Conservation (phyloP, 2,888 invertebrate genomes). For the Amitus sp. region DNA sequence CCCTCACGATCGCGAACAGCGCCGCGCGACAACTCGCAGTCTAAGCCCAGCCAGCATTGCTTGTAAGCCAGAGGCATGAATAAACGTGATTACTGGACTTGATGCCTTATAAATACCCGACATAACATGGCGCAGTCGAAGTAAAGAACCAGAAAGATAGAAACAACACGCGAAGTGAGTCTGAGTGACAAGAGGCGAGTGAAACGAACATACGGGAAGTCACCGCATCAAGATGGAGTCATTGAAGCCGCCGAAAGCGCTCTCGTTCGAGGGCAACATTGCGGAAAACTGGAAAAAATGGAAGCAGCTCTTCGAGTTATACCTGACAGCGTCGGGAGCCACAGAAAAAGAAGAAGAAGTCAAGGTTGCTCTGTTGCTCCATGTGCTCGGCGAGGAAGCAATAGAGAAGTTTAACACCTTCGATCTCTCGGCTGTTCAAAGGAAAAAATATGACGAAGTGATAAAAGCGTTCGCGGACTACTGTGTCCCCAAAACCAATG, state of each 20-base stretch:
- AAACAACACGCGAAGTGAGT: background rate
- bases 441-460: background rate
- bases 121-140: constrained; percentile 9
- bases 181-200: background rate
- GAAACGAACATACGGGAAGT: no score
- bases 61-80: no score
- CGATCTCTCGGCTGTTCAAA: background rate
- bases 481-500: constrained; percentile 31
- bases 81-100: no score
- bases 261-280: constrained; percentile 33
- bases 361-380: background rate
- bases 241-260: constrained; percentile 25
- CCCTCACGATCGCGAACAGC: no score
- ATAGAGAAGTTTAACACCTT: background rate
- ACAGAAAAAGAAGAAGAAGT: background rate
- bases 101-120: no score
- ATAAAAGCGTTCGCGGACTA: no score
- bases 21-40: no score
- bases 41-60: no score
- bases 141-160: background rate
- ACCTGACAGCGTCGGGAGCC: background rate
- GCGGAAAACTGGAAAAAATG: constrained; percentile 46
- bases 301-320: constrained; percentile 37
- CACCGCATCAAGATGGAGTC: background rate
- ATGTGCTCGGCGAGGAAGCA: background rate